Evolutionary conservation across 2,888 invertebrate genomes (phyloP).

Genomic region (Palloptera scutellata): DNA sequence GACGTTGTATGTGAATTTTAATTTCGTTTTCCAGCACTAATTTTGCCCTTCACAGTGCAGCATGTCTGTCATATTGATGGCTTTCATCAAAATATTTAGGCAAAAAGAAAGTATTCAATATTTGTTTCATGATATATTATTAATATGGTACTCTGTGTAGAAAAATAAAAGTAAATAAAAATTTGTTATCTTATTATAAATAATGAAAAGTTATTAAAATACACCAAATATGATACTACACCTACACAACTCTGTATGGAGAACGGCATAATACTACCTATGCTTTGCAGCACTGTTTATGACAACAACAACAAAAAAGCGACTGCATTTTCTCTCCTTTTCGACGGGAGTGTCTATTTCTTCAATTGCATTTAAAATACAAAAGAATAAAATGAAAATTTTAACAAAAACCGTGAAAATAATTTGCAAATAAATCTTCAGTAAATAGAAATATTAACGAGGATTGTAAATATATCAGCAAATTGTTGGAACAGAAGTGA

Average conservation of each 20-base stretch:
- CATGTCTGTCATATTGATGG: too few species aligned
- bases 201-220: too few species aligned
- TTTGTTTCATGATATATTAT: too few species aligned
- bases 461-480: neutral
- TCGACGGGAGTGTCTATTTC: conserved; percentile 27
- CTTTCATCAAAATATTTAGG: too few species aligned
- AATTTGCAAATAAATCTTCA: neutral
- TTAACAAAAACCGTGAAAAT: neutral
- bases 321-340: conserved; percentile 20
- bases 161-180: too few species aligned
- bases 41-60: too few species aligned
- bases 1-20: neutral
- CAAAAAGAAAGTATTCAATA: too few species aligned
- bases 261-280: neutral
- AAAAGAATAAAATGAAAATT: neutral
- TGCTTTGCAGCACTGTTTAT: conserved; percentile 15
- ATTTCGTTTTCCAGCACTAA: neutral
- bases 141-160: too few species aligned
- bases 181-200: too few species aligned
- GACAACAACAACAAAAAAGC: conserved; percentile 22
- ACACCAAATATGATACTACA: too few species aligned
- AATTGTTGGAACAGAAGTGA: neutral
- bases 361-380: conserved; percentile 9
- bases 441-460: neutral
- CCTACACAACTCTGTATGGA: too few species aligned